These are phyloP conservation scores for Oithona nana DNA, from an alignment of 2,888 invertebrate species.

Conservation along the genomic window DNA sequence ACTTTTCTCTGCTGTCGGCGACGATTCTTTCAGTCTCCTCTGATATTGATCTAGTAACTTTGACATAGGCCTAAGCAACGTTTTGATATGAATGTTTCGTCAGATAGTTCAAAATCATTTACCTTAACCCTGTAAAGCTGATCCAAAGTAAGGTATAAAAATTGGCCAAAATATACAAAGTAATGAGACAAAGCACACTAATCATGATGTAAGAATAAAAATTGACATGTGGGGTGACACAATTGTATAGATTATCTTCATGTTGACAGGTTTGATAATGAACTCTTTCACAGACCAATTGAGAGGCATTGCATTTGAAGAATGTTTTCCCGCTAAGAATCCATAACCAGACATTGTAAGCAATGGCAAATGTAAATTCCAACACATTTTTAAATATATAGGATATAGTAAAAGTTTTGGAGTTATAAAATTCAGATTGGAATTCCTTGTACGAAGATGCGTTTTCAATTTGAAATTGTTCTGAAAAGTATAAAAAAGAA, in stretches of 20 bases:
- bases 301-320: background rate
- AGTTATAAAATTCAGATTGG: background rate
- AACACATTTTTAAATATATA: background rate
- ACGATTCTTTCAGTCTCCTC: too few relatives aligned
- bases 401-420: background rate
- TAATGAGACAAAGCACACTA: background rate
- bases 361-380: background rate
- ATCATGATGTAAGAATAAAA: background rate
- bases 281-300: background rate
- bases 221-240: background rate
- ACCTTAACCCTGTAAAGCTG: background rate
- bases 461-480: background rate
- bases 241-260: background rate
- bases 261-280: background rate
- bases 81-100: too few relatives aligned
- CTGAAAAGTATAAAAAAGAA: too few relatives aligned
- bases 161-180: background rate
- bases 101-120: too few relatives aligned
- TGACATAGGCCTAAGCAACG: too few relatives aligned
- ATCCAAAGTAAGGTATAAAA: background rate
- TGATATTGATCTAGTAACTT: too few relatives aligned
- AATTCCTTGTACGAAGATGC: background rate
- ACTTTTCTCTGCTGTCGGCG: too few relatives aligned
- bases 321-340: background rate
- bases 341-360: background rate